Percentiles rank a stretch among this genome's conserved stretches.
These are phyloP conservation scores for Okapia johnstoni DNA, from an alignment of 2,113 vertebrate species.

Conservation along the genomic window DNA sequence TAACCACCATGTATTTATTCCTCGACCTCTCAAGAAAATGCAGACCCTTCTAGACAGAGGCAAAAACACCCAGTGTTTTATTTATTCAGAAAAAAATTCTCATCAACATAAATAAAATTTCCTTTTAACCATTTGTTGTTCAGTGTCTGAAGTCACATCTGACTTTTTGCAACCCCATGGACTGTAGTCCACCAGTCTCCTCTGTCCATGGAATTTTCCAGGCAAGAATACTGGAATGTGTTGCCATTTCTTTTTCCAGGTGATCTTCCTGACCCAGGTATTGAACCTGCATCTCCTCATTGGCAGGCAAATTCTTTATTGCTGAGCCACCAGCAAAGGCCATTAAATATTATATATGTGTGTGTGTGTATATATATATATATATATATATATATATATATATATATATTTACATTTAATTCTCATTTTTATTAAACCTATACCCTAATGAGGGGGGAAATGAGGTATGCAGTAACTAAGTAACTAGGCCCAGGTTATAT, in stretches of 20 bases:
- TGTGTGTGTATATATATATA: not conserved
- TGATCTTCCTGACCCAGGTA: not conserved
- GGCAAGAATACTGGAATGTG: not conserved
- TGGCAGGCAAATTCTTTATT: not conserved
- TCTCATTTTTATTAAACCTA: not conserved
- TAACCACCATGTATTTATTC: not conserved
- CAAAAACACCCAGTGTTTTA: not conserved
- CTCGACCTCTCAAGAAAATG: not conserved
- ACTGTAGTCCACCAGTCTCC: not conserved
- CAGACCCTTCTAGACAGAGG: not conserved
- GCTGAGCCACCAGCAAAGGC: rapidly evolving
- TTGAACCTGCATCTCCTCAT: not conserved
- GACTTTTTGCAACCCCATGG: not conserved
- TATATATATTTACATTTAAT: not conserved
- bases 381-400: not conserved
- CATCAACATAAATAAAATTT: not conserved
- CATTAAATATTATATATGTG: not conserved
- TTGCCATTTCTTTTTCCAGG: not conserved
- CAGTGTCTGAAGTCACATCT: not conserved
- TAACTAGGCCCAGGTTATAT: not conserved
- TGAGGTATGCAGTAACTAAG: not conserved
- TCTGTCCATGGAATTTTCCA: not conserved
- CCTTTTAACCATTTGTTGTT: not conserved
- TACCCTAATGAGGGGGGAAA: not conserved
- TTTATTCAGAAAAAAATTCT: not conserved